phyloP scores from a whole-genome alignment of 2,888 invertebrate genomes.

The Crossocerus cetratus region DNA sequence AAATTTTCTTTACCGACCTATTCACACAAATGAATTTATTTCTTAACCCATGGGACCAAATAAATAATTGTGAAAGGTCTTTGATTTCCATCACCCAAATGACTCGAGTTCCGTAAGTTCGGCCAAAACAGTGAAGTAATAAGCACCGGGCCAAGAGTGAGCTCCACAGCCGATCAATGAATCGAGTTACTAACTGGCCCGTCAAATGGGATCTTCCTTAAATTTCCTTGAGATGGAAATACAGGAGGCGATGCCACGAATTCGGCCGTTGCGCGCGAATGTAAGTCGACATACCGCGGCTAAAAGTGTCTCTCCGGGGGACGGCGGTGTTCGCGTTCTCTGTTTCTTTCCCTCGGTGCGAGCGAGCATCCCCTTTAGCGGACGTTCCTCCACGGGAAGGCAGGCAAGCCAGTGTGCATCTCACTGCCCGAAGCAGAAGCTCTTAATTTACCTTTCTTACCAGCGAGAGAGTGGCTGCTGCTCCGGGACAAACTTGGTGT shows the following conservation, averaged over 20 bases:
- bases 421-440: conserved; percentile 57
- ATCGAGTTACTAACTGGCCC: too few species aligned
- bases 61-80: too few species aligned
- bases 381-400: conserved; percentile 24
- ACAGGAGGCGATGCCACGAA: conserved; percentile 33
- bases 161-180: too few species aligned
- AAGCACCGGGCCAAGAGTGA: too few species aligned
- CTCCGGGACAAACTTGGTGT: conserved; percentile 39
- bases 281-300: conserved; percentile 67
- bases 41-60: too few species aligned
- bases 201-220: too few species aligned
- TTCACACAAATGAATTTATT: too few species aligned
- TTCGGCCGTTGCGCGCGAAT: conserved; percentile 58
- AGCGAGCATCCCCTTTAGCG: conserved; percentile 17
- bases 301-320: conserved; percentile 66
- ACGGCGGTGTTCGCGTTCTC: conserved; percentile 38
- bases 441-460: conserved; percentile 70
- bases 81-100: too few species aligned
- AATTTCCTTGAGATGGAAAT: conserved; percentile 9
- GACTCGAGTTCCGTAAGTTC: too few species aligned
- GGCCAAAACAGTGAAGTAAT: too few species aligned
- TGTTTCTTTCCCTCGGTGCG: conserved; percentile 21
- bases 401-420: conserved; percentile 37
- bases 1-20: too few species aligned
- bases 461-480: conserved; percentile 24